Conservation (phyloP, 2,113 vertebrate species). For the Megaceryle torquata region DNA sequence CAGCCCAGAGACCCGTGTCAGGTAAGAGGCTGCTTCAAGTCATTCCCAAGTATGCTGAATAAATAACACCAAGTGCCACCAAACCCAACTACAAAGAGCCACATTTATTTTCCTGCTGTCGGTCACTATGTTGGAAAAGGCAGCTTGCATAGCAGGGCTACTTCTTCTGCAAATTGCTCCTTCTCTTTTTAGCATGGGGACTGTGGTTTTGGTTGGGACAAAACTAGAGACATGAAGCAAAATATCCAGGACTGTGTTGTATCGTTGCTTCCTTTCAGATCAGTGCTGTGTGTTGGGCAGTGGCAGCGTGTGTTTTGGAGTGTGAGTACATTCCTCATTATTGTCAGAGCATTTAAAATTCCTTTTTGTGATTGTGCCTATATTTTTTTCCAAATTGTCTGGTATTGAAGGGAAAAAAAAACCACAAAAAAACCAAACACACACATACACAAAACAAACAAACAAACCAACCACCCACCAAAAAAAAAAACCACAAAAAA, state of each 20-base stretch:
- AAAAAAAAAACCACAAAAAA: no score
- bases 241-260: background rate
- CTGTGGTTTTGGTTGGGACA: background rate
- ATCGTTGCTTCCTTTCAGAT: background rate
- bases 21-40: background rate
- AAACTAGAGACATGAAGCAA: background rate
- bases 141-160: rapidly evolving
- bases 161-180: background rate
- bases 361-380: background rate
- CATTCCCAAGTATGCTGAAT: background rate
- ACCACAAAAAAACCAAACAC: no score
- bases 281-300: background rate
- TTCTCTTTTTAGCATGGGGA: background rate
- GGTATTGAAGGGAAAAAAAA: rapidly evolving
- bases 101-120: background rate
- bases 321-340: background rate
- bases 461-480: no score
- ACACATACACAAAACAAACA: no score
- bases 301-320: rapidly evolving
- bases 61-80: background rate
- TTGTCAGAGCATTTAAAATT: background rate
- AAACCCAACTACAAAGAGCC: background rate
- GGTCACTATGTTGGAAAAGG: background rate
- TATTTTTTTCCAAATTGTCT: background rate
- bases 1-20: background rate